These are phyloP conservation scores for Holacanthus passer DNA, from an alignment of 2,113 vertebrate species.

Conservation along the genomic window DNA sequence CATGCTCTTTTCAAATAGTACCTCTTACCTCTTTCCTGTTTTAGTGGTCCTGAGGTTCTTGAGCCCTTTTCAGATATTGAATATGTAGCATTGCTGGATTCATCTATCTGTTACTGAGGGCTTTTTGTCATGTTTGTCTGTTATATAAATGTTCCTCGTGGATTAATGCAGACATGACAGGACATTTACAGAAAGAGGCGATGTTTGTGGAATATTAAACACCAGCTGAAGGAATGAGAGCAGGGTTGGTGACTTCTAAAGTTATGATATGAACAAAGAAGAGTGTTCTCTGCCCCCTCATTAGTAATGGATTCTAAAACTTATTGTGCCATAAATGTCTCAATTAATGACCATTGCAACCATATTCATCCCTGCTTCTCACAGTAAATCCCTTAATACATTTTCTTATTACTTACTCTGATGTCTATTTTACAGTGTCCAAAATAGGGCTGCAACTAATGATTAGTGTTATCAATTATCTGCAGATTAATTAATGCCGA, in stretches of 20 bases:
- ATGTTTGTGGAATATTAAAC: neutral
- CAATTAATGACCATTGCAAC: too few relatives aligned
- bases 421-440: too few relatives aligned
- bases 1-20: neutral
- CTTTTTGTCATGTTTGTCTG: slow-evolving; percentile 10
- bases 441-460: neutral
- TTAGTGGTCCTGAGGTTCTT: neutral
- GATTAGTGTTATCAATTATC: neutral
- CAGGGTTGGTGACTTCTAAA: neutral
- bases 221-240: neutral
- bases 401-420: too few relatives aligned
- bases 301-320: too few relatives aligned
- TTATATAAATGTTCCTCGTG: neutral
- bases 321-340: too few relatives aligned
- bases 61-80: neutral
- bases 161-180: neutral
- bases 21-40: slow-evolving; percentile 1
- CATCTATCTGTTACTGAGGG: too few relatives aligned
- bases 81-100: neutral
- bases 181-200: neutral
- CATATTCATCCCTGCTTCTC: too few relatives aligned
- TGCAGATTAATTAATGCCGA: neutral
- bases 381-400: too few relatives aligned
- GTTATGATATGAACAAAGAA: neutral
- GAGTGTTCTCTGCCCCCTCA: neutral